These are phyloP conservation scores for Buathra laborator DNA, from an alignment of 2,888 invertebrate species.

Conservation along the genomic window DNA sequence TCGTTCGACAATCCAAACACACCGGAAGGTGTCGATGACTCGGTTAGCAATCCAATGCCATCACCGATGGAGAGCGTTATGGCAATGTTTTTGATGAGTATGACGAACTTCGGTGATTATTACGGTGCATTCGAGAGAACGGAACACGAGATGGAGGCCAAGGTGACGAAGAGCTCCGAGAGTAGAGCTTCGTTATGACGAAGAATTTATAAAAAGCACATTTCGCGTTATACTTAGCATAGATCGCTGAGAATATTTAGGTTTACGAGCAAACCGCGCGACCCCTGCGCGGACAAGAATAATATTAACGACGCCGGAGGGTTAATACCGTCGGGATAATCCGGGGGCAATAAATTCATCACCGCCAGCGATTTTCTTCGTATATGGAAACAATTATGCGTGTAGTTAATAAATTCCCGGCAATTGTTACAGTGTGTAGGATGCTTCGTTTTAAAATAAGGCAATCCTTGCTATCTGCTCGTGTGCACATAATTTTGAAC, in stretches of 20 bases:
- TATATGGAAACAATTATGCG: slow-evolving; percentile 5
- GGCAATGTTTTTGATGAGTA: slow-evolving; percentile 99
- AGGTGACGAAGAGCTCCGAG: slow-evolving; percentile 86
- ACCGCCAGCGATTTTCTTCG: background rate
- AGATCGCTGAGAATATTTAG: slow-evolving; percentile 58
- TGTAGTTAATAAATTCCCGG: background rate
- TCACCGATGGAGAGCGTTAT: slow-evolving; percentile 97
- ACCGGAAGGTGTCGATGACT: slow-evolving; percentile 93
- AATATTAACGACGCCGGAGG: slow-evolving; percentile 21
- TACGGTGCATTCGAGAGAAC: slow-evolving; percentile 96
- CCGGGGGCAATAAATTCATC: slow-evolving; percentile 44
- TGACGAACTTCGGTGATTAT: slow-evolving; percentile 98
- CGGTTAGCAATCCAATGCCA: slow-evolving; percentile 94
- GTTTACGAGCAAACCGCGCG: slow-evolving; percentile 62
- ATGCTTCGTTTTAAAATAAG: background rate
- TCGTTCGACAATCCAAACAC: slow-evolving; percentile 95
- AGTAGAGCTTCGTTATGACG: slow-evolving; percentile 26
- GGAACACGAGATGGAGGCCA: slow-evolving; percentile 95
- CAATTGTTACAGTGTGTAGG: background rate
- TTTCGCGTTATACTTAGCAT: background rate
- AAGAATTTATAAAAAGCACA: slow-evolving; percentile 51
- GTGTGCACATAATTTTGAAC: background rate
- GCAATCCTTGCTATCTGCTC: background rate
- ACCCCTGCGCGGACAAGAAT: slow-evolving; percentile 41
- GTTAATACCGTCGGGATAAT: background rate